Conservation (phyloP, 2,113 vertebrate genomes). For the Delphinus delphis region DNA sequence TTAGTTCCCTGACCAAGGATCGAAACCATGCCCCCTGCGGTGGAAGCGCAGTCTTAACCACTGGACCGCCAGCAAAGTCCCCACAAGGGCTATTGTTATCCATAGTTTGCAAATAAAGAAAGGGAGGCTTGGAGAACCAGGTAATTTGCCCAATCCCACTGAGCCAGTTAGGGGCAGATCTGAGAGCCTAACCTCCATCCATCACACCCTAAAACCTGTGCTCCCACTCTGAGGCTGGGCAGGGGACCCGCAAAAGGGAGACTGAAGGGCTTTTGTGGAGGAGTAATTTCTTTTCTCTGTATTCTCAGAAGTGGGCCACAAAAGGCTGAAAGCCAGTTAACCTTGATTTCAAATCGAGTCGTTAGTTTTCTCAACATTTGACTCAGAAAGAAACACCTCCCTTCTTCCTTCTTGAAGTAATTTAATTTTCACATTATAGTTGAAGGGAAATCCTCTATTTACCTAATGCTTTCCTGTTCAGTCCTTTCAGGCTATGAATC, state of each 20-base stretch:
- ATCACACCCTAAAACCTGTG: background rate
- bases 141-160: background rate
- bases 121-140: background rate
- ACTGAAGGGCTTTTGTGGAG: background rate
- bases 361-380: constrained; percentile 47
- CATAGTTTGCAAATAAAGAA: background rate
- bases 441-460: constrained; percentile 89
- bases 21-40: too few species aligned
- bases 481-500: constrained; percentile 84
- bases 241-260: background rate
- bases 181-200: background rate
- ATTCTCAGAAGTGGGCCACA: background rate
- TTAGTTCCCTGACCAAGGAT: too few species aligned
- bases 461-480: constrained; percentile 87
- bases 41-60: too few species aligned
- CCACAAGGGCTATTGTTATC: background rate
- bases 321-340: constrained; percentile 36
- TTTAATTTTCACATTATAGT: constrained; percentile 84
- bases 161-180: background rate
- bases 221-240: background rate
- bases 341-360: constrained; percentile 62
- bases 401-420: constrained; percentile 79
- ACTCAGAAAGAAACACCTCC: constrained; percentile 54
- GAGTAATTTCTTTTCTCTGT: background rate
- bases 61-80: too few species aligned